Percentiles rank a stretch among this genome's conserved stretches.
Evolutionary conservation across 1,140 invertebrate species (phyloP).

Genomic region (Harlomillsia oculata): DNA sequence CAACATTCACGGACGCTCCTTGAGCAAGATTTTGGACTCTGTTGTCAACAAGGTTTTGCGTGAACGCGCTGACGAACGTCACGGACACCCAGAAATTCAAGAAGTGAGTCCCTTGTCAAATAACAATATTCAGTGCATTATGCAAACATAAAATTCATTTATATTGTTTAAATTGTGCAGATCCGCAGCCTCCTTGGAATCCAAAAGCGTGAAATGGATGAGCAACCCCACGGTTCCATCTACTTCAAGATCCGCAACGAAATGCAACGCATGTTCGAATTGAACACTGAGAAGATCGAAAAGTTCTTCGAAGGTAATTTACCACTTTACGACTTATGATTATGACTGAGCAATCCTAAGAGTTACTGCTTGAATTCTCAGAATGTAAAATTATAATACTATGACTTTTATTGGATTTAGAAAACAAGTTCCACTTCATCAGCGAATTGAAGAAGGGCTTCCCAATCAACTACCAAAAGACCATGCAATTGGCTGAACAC

Average conservation of each 20-base stretch:
- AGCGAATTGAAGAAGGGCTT: slow-evolving; percentile 12
- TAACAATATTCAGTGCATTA: background rate
- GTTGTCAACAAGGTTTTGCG: background rate
- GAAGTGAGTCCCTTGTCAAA: background rate
- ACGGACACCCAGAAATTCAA: slow-evolving; percentile 18
- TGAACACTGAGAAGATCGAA: slow-evolving; percentile 12
- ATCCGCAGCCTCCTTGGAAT: slow-evolving; percentile 20
- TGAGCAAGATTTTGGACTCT: background rate
- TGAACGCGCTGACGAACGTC: background rate
- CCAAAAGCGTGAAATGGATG: slow-evolving; percentile 20
- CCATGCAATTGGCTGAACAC: slow-evolving; percentile 19
- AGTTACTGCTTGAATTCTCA: background rate
- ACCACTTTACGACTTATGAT: too few species aligned
- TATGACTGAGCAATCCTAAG: background rate
- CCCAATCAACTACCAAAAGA: slow-evolving; percentile 30
- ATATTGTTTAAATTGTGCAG: background rate
- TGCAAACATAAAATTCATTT: background rate
- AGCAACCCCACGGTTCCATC: slow-evolving; percentile 6
- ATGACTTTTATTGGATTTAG: background rate
- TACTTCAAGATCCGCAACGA: slow-evolving; percentile 29
- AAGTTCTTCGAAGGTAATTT: slow-evolving; percentile 6
- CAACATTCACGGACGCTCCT: too few species aligned
- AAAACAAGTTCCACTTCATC: background rate
- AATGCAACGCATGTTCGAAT: slow-evolving; percentile 23
- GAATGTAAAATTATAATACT: background rate